Conservation (phyloP, 1,140 invertebrate genomes). For the Cydia pomonella region DNA sequence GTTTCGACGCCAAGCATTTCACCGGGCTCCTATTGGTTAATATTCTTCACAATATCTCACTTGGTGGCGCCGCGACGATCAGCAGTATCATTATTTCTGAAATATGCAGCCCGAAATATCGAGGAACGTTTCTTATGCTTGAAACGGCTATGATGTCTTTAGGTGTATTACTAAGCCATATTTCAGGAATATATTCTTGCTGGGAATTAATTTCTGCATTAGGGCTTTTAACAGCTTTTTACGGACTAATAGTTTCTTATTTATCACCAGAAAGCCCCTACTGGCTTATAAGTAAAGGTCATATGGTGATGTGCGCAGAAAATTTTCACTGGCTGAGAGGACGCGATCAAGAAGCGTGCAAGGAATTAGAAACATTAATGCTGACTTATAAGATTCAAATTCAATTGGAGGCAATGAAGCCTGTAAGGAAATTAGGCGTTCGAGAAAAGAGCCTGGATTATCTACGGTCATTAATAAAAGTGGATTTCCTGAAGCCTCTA, state of each 20-base stretch:
- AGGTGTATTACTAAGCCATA: slow-evolving; percentile 38
- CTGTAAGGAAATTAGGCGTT: slow-evolving; percentile 34
- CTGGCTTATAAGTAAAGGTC: slow-evolving; percentile 37
- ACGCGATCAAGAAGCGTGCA: slow-evolving; percentile 13
- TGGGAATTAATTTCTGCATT: slow-evolving; percentile 33
- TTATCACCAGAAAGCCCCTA: slow-evolving; percentile 41
- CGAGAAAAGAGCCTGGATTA: slow-evolving; percentile 33
- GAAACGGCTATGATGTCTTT: slow-evolving; percentile 42
- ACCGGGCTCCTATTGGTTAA: slow-evolving; percentile 32
- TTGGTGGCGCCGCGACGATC: slow-evolving; percentile 37
- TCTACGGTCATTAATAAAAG: slow-evolving; percentile 38
- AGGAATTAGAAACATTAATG: slow-evolving; percentile 37
- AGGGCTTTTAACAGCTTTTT: slow-evolving; percentile 29
- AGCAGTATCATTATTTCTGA: slow-evolving; percentile 41
- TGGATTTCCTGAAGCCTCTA: slow-evolving; percentile 40
- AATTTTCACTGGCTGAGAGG: slow-evolving; percentile 37
- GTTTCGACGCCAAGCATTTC: slow-evolving; percentile 30
- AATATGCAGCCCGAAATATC: slow-evolving; percentile 36
- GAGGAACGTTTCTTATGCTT: slow-evolving; percentile 37
- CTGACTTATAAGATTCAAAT: slow-evolving; percentile 35
- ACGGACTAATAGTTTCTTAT: slow-evolving; percentile 31
- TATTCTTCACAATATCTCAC: slow-evolving; percentile 35
- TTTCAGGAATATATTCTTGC: slow-evolving; percentile 28
- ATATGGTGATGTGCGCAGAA: slow-evolving; percentile 36
- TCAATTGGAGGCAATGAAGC: slow-evolving; percentile 37